Base-by-base conservation (phyloP, 2,888 invertebrate genomes). In the Lobophora halterata region DNA sequence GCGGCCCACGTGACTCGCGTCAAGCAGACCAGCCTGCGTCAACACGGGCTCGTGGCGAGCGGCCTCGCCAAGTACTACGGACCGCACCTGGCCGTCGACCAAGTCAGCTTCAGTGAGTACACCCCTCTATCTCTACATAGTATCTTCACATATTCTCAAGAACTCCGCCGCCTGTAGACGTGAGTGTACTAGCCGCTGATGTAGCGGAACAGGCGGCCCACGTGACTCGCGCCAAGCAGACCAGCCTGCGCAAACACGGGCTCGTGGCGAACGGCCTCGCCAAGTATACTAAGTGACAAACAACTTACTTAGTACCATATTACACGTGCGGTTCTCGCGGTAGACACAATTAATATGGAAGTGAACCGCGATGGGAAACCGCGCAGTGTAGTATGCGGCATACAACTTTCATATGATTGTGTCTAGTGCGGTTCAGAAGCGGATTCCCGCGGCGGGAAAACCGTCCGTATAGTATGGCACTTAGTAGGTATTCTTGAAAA, bases 1-100 rank as follows among this genome's bases (percentile, higher is more conserved):
- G 88, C 80, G 19, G 46, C 61, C 1, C 86, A 82, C 49, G 89
- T 91, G 2, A 55, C 71, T 6, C 60, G 61, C 3, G 74, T 88
- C 48, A 58, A 69, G 1, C 34, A 55, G 3, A 16, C 60, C 0
- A 77, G 82, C 7, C 61, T 89, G 7, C 26, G 57, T 0, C 57
- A 65, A 0, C 83, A 90, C 53, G 90, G 88, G 26, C 67, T 94
- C 2, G 90, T 93, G 1, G 67, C 93, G 5, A 89, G 89, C 44
- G 88, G 89, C 45, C 82, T 97, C 5, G 90, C 93, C 9, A 97
- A 97, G 72, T 91, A 89, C 64, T 97, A 96, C 62, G 91, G 90
- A 3, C 88, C 88, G 0, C 89, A 94, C 44, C 71, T 93, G 32
- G 97, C 96, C 0, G 97, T 97, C 0, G 92, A 95, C 68, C 92